A percentile compares a stretch with the other conserved stretches of the same genome.
These are phyloP conservation scores for Parapsyche elsis DNA, from an alignment of 1,140 invertebrate species.

Conservation along the genomic window DNA sequence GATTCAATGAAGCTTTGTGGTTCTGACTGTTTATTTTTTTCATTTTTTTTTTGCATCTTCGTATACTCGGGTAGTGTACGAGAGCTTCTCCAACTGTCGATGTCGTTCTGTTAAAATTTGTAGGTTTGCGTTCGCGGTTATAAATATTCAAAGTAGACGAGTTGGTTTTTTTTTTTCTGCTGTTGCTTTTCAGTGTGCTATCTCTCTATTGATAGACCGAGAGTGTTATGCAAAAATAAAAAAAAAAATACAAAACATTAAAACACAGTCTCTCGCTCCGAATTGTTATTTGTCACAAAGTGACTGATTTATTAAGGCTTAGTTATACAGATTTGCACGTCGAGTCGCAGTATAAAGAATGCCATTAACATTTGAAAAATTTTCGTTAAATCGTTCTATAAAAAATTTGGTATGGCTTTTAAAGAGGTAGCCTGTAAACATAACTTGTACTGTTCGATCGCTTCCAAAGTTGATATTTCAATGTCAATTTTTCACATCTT, in stretches of 20 bases:
- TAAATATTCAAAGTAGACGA: neutral
- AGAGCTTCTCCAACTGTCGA: neutral
- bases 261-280: slow-evolving; percentile 29
- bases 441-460: too few species aligned
- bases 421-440: too few species aligned
- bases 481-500: too few species aligned
- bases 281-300: slow-evolving; percentile 22
- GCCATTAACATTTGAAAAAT: neutral
- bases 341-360: slow-evolving; percentile 15
- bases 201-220: slow-evolving; percentile 12
- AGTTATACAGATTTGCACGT: slow-evolving; percentile 16
- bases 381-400: too few species aligned
- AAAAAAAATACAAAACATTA: neutral
- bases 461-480: too few species aligned
- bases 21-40: neutral
- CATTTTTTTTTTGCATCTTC: neutral
- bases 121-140: too few species aligned
- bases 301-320: slow-evolving; percentile 24
- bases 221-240: slow-evolving; percentile 1
- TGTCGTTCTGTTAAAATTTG: too few species aligned
- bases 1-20: slow-evolving; percentile 10
- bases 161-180: neutral
- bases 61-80: neutral
- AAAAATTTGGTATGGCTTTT: too few species aligned
- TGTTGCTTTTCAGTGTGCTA: neutral